Base-by-base conservation (phyloP, 2,888 invertebrate species). In the Halictus quadricinctus region DNA sequence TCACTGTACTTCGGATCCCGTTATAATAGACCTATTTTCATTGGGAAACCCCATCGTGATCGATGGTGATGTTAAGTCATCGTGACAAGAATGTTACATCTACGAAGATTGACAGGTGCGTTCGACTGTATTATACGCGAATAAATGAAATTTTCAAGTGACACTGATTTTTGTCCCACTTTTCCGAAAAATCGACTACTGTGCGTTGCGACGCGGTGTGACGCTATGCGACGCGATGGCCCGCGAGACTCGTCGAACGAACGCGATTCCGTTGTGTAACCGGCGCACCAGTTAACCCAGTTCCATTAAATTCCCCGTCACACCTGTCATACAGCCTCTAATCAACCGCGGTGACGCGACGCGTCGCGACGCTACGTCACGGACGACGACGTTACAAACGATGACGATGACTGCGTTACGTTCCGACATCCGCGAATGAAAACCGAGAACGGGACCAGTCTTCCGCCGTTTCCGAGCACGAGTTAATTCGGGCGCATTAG, bases 301-400 rank as follows among this genome's bases (percentile, higher is more conserved):
- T 88, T 88, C 81, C 83, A 79, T 86, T 84, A 84, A 86, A 86
- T 84, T 81, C 76, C 77, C 66, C 77, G 60, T 64, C 75, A 10
- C 60, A 78, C 48, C 80, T 79, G 75, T 80, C 83, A 80, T 78
- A n/a, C 41, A 72, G 70, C 25, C 54, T 80, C 81, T 81, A 80
- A 87, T 88, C 88, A 88, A 86, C 78, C 72, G 43, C 25, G 76
- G n/a, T 70, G 74, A 64, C 70, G 69, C 60, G 66, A 36, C 66
- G 74, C 29, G 66, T 15, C 36, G 72, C 72, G 79, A 64, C 69
- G 60, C 69, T 75, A 69, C 76, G 66, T 75, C 76, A 64, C 76
- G 69, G 48, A 29, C 79, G 80, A 75, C 76, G 58, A 50, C 66
- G 43, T 73, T 72, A 48, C 72, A 41, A 69, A 41, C 69, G 69